Base-by-base conservation (phyloP, 2,797 vertebrate genomes). In the Pteropus rufus region DNA sequence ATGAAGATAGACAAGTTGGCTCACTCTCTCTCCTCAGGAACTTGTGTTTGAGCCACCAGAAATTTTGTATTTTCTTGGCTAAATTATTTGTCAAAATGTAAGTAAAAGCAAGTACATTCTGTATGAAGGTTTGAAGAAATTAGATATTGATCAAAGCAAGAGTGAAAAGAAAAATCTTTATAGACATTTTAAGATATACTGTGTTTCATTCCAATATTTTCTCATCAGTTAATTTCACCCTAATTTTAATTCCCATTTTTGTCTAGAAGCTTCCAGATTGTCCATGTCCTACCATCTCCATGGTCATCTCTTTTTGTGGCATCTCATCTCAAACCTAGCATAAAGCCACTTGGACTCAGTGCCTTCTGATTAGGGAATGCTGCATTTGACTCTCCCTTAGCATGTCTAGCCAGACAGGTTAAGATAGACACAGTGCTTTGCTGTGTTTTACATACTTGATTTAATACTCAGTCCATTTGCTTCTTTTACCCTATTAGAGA, bases 51-150 rank as follows among this genome's bases (percentile, higher is more conserved):
- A 87, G 9, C 46, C 12, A 34, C 12, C 12, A 93, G 21, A 62
- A 87, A 69, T 80, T 90, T 89, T 89, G 12, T 80, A 52, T 81
- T 92, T 92, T 92, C 41, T 65, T 77, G 19, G 31, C 56, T 76
- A 64, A 81, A 95, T n/a, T 41, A 65, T 83, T 56, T 77, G 49
- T 88, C 77, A 70, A 10, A 87, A 54, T 19, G 44, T 29, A 49
- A 67, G 10, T 64, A 41, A 85, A 60, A 89, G 6, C 18, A 86
- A 82, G 8, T 26, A 70, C 29, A 67, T 44, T 62, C 41, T 86
- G 3, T 44, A 67, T 72, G 26, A 89, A 36, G 31, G 18, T 58
- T 72, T 67, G 26, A 89, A 77, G 36, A 94, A 72, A 69, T 67
- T 26, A 39, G 75, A 24, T 26, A 69, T 24, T 67, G 52, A 79